Evolutionary conservation across 2,113 vertebrate species (phyloP).

Genomic region (Gnathonemus echidnorhynchus): DNA sequence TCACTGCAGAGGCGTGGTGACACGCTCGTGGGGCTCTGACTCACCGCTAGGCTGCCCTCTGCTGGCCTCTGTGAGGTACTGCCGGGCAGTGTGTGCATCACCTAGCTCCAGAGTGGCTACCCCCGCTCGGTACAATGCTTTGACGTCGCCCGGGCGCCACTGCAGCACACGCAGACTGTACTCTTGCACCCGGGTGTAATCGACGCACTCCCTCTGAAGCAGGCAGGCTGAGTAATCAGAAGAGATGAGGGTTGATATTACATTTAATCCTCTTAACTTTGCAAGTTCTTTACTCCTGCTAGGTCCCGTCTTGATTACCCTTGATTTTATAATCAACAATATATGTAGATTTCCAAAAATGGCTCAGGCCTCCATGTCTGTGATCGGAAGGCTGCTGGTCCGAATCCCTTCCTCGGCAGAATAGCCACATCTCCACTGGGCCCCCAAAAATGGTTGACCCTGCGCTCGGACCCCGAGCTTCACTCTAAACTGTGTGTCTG

Average conservation of each 20-base stretch:
- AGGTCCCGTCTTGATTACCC: not conserved
- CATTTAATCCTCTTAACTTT: not conserved
- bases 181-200: constrained; percentile 74
- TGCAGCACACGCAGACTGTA: constrained; percentile 76
- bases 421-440: not conserved
- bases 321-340: not conserved
- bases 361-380: not conserved
- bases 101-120: constrained; percentile 77
- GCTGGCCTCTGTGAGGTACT: constrained; percentile 66
- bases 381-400: not conserved
- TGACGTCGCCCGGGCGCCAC: constrained; percentile 66
- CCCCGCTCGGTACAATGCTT: constrained; percentile 80
- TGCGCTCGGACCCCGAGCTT: not conserved
- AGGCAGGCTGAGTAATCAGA: constrained; percentile 67
- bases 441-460: not conserved
- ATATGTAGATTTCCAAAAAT: not conserved
- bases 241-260: not conserved
- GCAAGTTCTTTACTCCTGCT: not conserved
- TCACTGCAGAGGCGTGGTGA: not conserved
- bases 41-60: constrained; percentile 73
- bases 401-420: not conserved
- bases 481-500: not conserved
- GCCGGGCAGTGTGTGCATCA: constrained; percentile 67
- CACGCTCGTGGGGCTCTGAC: no score
- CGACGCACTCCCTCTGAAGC: constrained; percentile 69